Conservation (phyloP, 35 echinoderm and acorn worm species). For the Ptychodera flava region DNA sequence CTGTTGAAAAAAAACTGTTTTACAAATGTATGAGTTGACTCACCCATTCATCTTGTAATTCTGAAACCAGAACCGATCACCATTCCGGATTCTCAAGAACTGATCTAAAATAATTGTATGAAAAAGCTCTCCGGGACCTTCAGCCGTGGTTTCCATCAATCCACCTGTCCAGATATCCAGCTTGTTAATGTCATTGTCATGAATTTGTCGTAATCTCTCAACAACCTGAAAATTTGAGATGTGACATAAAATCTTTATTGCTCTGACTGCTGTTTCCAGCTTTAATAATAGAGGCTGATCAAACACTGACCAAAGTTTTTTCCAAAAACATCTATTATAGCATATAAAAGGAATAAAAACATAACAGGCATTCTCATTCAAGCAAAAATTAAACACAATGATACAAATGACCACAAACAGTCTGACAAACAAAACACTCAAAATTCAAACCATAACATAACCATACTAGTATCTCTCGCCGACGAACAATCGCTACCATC, state of each 20-base stretch:
- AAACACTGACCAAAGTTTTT: too few relatives aligned
- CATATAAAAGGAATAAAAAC: too few relatives aligned
- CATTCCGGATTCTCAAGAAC: slow-evolving; percentile 77
- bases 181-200: slow-evolving; percentile 30
- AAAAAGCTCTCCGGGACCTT: slow-evolving; percentile 90
- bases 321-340: too few relatives aligned
- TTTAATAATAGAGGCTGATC: too few relatives aligned
- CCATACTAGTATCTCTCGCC: too few relatives aligned
- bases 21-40: slow-evolving; percentile 8
- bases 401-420: too few relatives aligned
- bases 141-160: slow-evolving; percentile 72
- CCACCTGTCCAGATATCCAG: slow-evolving; percentile 95
- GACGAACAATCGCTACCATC: too few relatives aligned
- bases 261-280: too few relatives aligned
- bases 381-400: neutral
- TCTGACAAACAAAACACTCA: too few relatives aligned
- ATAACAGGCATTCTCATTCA: neutral
- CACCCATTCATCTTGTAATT: slow-evolving; percentile 46
- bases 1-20: too few relatives aligned
- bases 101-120: slow-evolving; percentile 76
- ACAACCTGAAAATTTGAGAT: slow-evolving; percentile 53
- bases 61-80: slow-evolving; percentile 95
- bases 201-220: neutral
- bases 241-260: too few relatives aligned
- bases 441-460: too few relatives aligned